Evolutionary conservation across 2,888 invertebrate genomes (phyloP).

Genomic region (Napeogenes sylphis): DNA sequence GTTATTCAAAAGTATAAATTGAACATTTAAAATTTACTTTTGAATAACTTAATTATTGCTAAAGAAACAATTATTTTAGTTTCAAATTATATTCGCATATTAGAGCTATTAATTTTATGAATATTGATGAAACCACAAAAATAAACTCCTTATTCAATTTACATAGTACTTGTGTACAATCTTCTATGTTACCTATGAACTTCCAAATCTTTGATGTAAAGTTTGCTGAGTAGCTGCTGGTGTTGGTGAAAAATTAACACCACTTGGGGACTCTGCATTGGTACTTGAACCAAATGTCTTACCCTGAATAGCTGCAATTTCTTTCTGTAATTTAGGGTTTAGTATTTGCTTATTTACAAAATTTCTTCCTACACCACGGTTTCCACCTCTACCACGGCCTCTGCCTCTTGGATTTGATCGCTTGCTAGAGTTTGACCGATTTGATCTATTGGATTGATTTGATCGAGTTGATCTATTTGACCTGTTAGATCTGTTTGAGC

Average conservation of each 20-base stretch:
- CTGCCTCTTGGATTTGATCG: slow-evolving; percentile 48
- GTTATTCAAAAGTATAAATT: background rate
- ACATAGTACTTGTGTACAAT: slow-evolving; percentile 4
- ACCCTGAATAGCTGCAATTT: slow-evolving; percentile 70
- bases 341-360: slow-evolving; percentile 64
- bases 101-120: background rate
- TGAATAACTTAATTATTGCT: background rate
- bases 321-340: slow-evolving; percentile 64
- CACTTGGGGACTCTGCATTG: slow-evolving; percentile 32
- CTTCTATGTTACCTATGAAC: slow-evolving; percentile 33
- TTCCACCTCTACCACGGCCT: slow-evolving; percentile 58
- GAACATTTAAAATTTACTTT: background rate
- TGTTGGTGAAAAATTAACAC: slow-evolving; percentile 58
- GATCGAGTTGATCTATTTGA: slow-evolving; percentile 30
- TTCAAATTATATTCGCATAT: background rate
- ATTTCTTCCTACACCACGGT: slow-evolving; percentile 57
- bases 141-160: background rate
- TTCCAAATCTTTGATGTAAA: slow-evolving; percentile 69
- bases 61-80: background rate
- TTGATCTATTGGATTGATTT: slow-evolving; percentile 51
- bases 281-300: slow-evolving; percentile 45
- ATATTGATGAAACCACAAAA: slow-evolving; percentile 1
- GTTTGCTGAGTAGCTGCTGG: slow-evolving; percentile 64
- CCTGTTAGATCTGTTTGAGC: slow-evolving; percentile 61
- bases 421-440: slow-evolving; percentile 50